Conservation (phyloP, 2,888 invertebrate species). For the Oligia latruncula region DNA sequence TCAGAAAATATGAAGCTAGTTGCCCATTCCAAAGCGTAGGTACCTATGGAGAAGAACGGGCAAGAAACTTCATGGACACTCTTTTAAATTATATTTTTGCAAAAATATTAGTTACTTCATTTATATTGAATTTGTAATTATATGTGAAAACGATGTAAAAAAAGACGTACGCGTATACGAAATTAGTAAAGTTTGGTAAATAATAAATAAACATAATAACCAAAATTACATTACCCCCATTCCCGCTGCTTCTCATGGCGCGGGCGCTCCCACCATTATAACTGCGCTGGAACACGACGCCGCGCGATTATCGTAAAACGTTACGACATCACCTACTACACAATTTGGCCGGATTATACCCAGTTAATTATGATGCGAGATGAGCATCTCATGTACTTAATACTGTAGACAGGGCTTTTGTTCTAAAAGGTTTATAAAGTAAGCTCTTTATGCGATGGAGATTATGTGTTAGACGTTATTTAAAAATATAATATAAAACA, state of each 20-base stretch:
- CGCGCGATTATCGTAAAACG: conserved; percentile 54
- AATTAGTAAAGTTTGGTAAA: conserved; percentile 9
- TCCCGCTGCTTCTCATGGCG: conserved; percentile 7
- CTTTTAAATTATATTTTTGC: too few species aligned
- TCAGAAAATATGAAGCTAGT: too few species aligned
- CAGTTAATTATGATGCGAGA: conserved; percentile 51
- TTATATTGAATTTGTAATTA: too few species aligned
- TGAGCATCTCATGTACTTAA: conserved; percentile 47
- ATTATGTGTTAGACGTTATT: conserved; percentile 29
- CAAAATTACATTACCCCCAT: conserved; percentile 22
- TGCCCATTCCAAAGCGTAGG: too few species aligned
- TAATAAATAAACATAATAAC: conserved; percentile 29
- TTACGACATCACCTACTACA: conserved; percentile 42
- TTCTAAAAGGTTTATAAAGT: conserved; percentile 50
- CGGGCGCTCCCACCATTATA: conserved; percentile 27
- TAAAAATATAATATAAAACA: conserved; percentile 1
- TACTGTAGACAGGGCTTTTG: conserved; percentile 41
- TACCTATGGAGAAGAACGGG: too few species aligned
- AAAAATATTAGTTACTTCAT: too few species aligned
- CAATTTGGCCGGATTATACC: conserved; percentile 58
- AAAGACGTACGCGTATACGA: neutral
- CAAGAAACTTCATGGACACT: too few species aligned
- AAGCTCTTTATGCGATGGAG: conserved; percentile 41
- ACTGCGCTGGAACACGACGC: conserved; percentile 45
- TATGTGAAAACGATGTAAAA: too few species aligned